Base-by-base conservation (phyloP, 35 echinoderm and acorn worm species). In the Hemicentrotus pulcherrimus region DNA sequence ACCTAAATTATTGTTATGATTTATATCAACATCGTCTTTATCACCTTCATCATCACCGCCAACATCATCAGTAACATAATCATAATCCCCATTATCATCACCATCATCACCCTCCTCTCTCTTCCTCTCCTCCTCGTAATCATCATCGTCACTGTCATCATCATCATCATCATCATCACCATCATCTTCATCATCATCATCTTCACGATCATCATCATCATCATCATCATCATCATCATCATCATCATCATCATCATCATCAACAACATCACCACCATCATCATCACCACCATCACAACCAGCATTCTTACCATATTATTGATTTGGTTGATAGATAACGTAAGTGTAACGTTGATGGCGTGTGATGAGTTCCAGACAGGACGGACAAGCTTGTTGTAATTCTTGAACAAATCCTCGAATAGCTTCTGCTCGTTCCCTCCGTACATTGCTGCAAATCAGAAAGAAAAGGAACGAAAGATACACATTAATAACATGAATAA, bases 391-490 rank as follows among this genome's bases (percentile, higher is more conserved):
- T 96, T 99, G 86, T 99, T 99, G 92, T 99, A 99, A 48, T 99
- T 94, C 52, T 87, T 65, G 94, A 99, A 97, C 5, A 99, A 92
- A 55, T 97, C 96, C 32, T 97, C 92, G 94, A 97, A 99, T 7
- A 99, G 95, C 96, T 98, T 97, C 95, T 99, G 98, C 94, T 99
- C 98, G 88, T 97, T 97, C 6, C 98, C 98, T 5, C 97, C 98
- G 88, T 97, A 96, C 47, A 96, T 71, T 58, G 96, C 98, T 99
- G 94, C 31, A 95, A 94, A 91, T 5, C 15, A 94, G 91, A 88
- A 96, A 46, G 92, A 92, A 86, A 60, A 0, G n/a, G 28, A 78
- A 78, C 2, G 24, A 4, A 28, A 28, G 12, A 55, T 15, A 55
- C 15, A 55, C 35, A 59, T 59, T 59, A 59, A 9, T 7, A 6